Evolutionary conservation across 2,797 vertebrate genomes (phyloP).

Genomic region (Acanthiza pusilla): DNA sequence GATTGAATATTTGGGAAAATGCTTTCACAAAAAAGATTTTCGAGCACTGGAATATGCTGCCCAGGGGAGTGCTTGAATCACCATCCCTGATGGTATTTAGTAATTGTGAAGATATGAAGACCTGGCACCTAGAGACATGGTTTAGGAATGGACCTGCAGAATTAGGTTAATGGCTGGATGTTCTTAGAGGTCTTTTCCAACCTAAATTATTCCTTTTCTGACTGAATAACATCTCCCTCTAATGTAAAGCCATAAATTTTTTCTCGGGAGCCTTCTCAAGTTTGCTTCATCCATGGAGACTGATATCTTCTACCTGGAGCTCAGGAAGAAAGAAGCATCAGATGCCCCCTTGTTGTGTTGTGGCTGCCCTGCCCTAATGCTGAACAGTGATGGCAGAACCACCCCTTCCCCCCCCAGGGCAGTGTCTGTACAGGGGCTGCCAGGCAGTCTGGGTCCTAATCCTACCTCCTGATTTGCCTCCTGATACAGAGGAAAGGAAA

Average conservation of each 20-base stretch:
- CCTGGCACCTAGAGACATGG: background rate
- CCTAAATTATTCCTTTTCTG: background rate
- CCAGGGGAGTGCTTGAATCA: background rate
- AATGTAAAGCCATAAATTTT: background rate
- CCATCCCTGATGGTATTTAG: background rate
- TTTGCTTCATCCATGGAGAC: background rate
- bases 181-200: background rate
- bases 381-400: rapidly evolving
- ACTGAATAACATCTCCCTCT: background rate
- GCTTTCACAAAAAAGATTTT: background rate
- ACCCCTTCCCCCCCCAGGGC: background rate
- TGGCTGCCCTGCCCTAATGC: background rate
- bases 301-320: background rate
- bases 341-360: rapidly evolving
- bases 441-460: background rate
- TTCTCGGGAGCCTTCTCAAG: background rate
- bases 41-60: background rate
- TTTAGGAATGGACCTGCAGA: background rate
- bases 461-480: background rate
- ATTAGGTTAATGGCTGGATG: background rate
- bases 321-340: background rate
- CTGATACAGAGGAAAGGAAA: background rate
- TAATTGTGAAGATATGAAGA: background rate
- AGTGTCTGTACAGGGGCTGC: background rate
- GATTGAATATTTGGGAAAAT: background rate